These are phyloP conservation scores for Eilema caniola DNA, from an alignment of 2,888 invertebrate species.

Conservation along the genomic window DNA sequence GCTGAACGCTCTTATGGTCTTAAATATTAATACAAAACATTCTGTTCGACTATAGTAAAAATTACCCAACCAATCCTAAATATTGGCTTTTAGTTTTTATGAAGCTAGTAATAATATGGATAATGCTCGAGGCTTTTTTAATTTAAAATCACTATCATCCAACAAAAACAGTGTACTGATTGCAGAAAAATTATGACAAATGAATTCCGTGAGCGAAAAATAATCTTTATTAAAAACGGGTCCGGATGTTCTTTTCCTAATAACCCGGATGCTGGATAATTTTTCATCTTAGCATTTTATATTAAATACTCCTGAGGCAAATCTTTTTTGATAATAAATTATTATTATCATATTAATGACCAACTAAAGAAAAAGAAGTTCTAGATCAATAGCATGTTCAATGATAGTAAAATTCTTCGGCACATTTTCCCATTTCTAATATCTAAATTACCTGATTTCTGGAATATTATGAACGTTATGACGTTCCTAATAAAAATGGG, in stretches of 20 bases:
- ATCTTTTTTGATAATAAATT: not conserved
- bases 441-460: too few species aligned
- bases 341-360: too few species aligned
- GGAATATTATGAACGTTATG: not conserved
- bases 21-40: too few species aligned
- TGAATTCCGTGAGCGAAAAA: constrained; percentile 43
- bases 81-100: not conserved
- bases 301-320: not conserved
- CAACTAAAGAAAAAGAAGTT: not conserved
- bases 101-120: constrained; percentile 62
- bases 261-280: not conserved
- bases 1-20: too few species aligned
- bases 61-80: not conserved
- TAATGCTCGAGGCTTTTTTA: constrained; percentile 74
- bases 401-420: not conserved
- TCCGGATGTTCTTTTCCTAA: constrained; percentile 15
- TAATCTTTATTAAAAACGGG: constrained; percentile 35
- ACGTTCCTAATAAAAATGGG: too few species aligned
- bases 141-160: constrained; percentile 77
- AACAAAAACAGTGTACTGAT: constrained; percentile 63
- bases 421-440: not conserved
- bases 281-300: constrained; percentile 15
- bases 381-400: not conserved
- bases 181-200: constrained; percentile 64
- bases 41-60: too few species aligned